Base-by-base conservation (phyloP, 2,797 vertebrate species). In the Synanceia verrucosa region DNA sequence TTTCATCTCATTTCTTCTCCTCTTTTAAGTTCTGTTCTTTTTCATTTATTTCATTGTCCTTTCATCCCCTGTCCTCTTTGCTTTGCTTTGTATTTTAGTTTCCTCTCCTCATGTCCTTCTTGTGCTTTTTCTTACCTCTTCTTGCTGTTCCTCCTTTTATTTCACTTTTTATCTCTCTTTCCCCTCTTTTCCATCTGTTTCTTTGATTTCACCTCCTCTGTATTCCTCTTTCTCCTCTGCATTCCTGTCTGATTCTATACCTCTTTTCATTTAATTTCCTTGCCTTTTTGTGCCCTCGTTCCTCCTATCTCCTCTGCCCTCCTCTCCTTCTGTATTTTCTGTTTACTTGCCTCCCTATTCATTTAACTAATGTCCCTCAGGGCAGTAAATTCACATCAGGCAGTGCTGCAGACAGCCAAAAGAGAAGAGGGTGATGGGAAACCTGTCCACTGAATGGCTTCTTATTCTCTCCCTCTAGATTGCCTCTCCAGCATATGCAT, bases 341-440 rank as follows among this genome's bases (percentile, higher is more conserved):
- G 67, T 87, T 87, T 77, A 80, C 79, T 77, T 43, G 47, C 63
- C 68, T 81, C 63, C 62, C 64, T 81, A 78, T 88, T 90, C 80
- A 84, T 90, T 92, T 84, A 78, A 86, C 79, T 88, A 87, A 90
- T 86, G 84, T 81, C 78, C 70, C 55, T 59, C 7, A 4, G 31
- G 69, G 66, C 86, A 63, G 67, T 89, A 80, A 87, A 89, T 91
- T 86, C 79, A 55, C 79, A 77, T 79, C 79, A 77, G 78, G 80
- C 81, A 70, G 46, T 33, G 16, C 61, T 78, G 73, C 81, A 71
- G 87, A 86, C 87, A 76, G 80, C 79, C 76, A 67, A 82, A 87
- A 86, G 80, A 84, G 76, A 83, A 71, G 69, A 76, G 66, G 70
- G 29, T 79, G 80, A 84, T 73, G 76, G 76, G 85, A 80, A 87